Evolutionary conservation across 2,113 vertebrate genomes (phyloP).

Genomic region (Dermatemys mawii): DNA sequence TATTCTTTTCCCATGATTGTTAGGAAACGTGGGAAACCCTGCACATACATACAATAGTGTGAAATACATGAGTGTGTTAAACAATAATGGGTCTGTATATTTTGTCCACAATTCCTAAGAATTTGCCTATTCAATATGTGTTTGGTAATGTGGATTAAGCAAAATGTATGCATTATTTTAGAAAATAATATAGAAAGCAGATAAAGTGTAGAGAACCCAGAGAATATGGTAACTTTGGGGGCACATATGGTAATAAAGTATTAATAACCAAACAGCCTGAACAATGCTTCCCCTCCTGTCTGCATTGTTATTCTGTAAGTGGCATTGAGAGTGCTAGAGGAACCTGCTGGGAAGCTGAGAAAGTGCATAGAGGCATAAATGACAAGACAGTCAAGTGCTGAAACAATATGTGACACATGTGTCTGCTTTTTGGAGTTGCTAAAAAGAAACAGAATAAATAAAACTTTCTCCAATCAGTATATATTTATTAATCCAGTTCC

Average conservation of each 20-base stretch:
- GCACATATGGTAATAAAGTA: neutral
- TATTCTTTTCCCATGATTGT: slow-evolving; percentile 15
- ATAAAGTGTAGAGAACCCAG: neutral
- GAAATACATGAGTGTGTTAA: neutral
- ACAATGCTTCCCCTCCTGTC: neutral
- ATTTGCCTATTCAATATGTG: neutral
- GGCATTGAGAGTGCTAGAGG: neutral
- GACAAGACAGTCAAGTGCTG: neutral
- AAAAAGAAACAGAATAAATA: neutral
- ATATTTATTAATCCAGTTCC: neutral
- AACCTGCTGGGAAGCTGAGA: neutral
- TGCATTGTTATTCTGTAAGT: neutral
- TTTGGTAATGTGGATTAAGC: neutral
- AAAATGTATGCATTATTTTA: neutral
- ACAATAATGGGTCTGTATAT: neutral
- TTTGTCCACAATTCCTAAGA: neutral
- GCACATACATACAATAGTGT: neutral
- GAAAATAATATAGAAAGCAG: neutral
- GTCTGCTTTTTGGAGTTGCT: neutral
- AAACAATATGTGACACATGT: neutral
- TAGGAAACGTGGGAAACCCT: neutral
- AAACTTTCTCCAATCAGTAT: fast-evolving
- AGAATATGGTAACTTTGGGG: neutral
- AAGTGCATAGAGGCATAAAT: neutral
- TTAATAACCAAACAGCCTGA: neutral